Evolutionary conservation across 1,140 invertebrate genomes (phyloP), one percentile per base, ranked within the genome.

Genomic region (Tetranychus urticae): DNA sequence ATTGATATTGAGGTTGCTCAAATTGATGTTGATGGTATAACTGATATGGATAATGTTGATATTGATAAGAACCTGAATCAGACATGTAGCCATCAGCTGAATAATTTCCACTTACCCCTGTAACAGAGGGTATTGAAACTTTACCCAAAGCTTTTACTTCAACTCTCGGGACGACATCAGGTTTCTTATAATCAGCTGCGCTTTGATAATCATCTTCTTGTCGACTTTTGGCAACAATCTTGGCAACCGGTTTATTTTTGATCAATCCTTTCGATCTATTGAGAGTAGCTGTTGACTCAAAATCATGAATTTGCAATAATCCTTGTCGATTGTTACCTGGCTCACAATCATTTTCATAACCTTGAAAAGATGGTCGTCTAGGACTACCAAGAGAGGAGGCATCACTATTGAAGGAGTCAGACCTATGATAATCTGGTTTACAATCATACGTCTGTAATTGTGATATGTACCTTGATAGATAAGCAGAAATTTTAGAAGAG

Each of bases 191-290:
- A 47, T 47, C 46, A 47, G 7, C 8, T 47, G 46, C 12, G 2
- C 12, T 14, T 8, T 47, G 46, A 47, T 47, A 47, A 3, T 47
- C 46, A 55, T 55, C 54, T 12, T 33, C 34, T 23, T 55, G 58
- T 13, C 67, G 33, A n/a, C 54, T 62, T 62, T 65, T 67, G 33
- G 66, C 67, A 23, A 59, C 60, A 13, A 88, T 85, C 75, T 87
- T 88, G 1, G 86, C 85, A 14, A 89, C 80, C n/a, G 86, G 86
- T 62, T 84, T 74, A 3, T 83, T 83, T 67, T 86, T 81, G 13
- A 86, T 83, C 5, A 85, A 75, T 35, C 70, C 68, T 67, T 86
- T 78, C 3, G 87, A 88, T 63, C 88, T 79, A 0, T 88, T 86
- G 62, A 87, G 73, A 3, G 84, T 90, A 36, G 87, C 85, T 6